Conservation (phyloP, 2,797 vertebrate genomes). For the Xyrichtys novacula region DNA sequence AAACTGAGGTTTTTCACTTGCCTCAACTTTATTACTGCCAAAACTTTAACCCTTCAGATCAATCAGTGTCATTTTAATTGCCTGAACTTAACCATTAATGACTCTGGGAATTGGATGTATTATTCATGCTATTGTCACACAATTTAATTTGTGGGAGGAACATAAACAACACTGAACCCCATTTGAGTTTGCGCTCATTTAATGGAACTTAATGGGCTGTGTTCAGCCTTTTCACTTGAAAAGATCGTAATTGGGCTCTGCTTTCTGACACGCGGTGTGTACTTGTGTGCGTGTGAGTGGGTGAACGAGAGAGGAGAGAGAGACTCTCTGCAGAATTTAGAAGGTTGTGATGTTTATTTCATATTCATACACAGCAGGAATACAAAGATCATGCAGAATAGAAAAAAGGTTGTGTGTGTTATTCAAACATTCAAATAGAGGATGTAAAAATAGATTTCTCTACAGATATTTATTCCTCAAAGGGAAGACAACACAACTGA, state of each 20-base stretch:
- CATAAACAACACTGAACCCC: slow-evolving; percentile 48
- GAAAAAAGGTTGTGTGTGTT: slow-evolving; percentile 25
- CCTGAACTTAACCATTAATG: slow-evolving; percentile 36
- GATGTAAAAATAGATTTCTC: slow-evolving; percentile 28
- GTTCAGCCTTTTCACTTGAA: slow-evolving; percentile 46
- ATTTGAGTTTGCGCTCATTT: slow-evolving; percentile 67
- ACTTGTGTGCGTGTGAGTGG: slow-evolving; percentile 4
- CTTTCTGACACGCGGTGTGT: slow-evolving; percentile 17
- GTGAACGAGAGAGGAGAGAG: not conserved
- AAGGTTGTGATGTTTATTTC: slow-evolving; percentile 36
- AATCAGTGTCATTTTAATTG: slow-evolving; percentile 29
- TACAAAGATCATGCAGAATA: slow-evolving; percentile 22
- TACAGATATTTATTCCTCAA: slow-evolving; percentile 37
- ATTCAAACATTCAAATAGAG: slow-evolving; percentile 23
- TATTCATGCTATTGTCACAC: slow-evolving; percentile 44
- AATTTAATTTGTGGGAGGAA: slow-evolving; percentile 43
- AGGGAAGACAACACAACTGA: slow-evolving; percentile 16
- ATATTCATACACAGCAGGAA: slow-evolving; percentile 9
- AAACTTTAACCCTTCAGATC: slow-evolving; percentile 9
- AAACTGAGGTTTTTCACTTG: slow-evolving; percentile 5
- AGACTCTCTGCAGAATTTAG: slow-evolving; percentile 23
- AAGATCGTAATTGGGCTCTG: slow-evolving; percentile 45
- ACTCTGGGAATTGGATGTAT: slow-evolving; percentile 22
- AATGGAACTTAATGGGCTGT: slow-evolving; percentile 67
- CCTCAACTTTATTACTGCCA: slow-evolving; percentile 8